Percentiles rank a stretch among this genome's conserved stretches.
Conservation (phyloP, 2,888 invertebrate genomes). For the Tetramorium bicarinatum region DNA sequence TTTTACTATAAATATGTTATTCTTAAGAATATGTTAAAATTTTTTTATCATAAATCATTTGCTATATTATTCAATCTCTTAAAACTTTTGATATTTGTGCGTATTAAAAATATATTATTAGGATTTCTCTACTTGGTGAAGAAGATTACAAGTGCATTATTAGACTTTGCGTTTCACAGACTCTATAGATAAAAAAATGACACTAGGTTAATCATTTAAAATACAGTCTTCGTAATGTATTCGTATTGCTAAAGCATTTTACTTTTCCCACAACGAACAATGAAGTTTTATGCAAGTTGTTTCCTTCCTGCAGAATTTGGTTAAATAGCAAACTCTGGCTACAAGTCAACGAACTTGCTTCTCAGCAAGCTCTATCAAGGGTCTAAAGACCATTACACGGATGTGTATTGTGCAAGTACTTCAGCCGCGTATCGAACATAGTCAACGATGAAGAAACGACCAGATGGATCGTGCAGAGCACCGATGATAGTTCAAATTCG, state of each 20-base stretch:
- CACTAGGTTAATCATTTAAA: not conserved
- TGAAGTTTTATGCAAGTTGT: not conserved
- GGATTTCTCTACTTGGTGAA: not conserved
- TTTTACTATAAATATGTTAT: not conserved
- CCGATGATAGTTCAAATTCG: not conserved
- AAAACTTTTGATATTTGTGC: not conserved
- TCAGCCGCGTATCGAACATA: not conserved
- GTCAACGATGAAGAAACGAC: not conserved
- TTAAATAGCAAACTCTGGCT: conserved; percentile 16
- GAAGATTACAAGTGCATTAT: not conserved
- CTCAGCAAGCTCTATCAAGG: not conserved
- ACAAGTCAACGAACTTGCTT: conserved; percentile 3
- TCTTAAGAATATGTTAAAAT: not conserved
- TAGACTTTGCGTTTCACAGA: not conserved
- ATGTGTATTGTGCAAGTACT: not conserved
- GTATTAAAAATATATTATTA: not conserved
- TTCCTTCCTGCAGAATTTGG: not conserved
- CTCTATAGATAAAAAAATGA: not conserved
- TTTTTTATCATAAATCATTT: not conserved
- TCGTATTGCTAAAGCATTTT: not conserved
- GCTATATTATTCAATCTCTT: not conserved
- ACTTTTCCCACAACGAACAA: conserved; percentile 2
- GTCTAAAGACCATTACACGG: not conserved
- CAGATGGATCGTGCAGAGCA: not conserved
- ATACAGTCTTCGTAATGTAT: not conserved